Evolutionary conservation across 2,888 invertebrate species (phyloP), one percentile per base, ranked within the genome.

Genomic region (Drosophila helvetica): DNA sequence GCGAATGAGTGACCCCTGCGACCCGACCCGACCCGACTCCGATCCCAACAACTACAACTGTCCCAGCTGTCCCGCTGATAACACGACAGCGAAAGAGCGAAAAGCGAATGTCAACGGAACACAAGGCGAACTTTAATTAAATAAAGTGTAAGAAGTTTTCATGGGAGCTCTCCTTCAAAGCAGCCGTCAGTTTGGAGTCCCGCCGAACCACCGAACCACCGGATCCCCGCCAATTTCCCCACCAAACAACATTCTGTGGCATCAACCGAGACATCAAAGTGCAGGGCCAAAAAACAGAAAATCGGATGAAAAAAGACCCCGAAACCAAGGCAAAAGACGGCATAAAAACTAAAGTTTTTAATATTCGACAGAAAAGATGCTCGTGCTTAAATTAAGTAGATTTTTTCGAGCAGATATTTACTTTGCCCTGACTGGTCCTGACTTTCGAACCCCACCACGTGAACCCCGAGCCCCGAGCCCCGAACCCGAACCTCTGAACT

Each of bases 101-200:
- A 57, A 77, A 58, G 66, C 60, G 59, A 75, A 65, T 65, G 61
- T 64, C 53, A 79, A 45, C 53, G 58, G 47, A 38, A 38, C 15
- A 70, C 60, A 75, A 74, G 61, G 70, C 70, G 86, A 87, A 87
- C 87, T 84, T 84, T 84, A 84, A 84, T 84, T 84, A 84, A 84
- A 84, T 84, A 84, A 84, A 84, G 82, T 83, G 80, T 79, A 84
- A 85, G 83, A 85, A 87, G 77, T 79, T 83, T 82, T 74, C 74
- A 74, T 74, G 69, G 38, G 38, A 38, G 38, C 15, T 38, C 70
- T 52, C 72, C 80, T 74, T 73, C 75, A 78, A 77, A 77, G 82
- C 73, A 69, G 64, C 56, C 60, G 56, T 46, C 70, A 15, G 15
- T 33, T 33, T 33, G 33, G 33, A 33, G 22, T 15, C 57, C 52